Percentiles rank a stretch among this genome's conserved stretches.
Evolutionary conservation across 2,888 invertebrate genomes (phyloP).

Genomic region (Cerceris ruficornis): DNA sequence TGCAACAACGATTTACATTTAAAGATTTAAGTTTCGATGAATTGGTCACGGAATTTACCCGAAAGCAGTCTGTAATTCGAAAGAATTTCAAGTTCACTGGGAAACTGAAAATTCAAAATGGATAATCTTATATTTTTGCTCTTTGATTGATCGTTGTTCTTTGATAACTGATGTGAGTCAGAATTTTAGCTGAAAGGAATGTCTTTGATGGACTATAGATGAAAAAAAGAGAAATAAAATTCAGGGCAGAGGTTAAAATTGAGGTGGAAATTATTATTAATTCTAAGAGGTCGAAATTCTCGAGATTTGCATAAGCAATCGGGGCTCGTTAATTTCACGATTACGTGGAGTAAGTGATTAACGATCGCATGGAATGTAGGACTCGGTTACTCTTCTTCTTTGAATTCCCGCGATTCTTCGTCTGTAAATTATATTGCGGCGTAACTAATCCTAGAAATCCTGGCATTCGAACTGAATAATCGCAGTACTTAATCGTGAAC

Average conservation of each 20-base stretch:
- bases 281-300: neutral
- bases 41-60: too few species aligned
- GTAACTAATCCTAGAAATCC: conserved; percentile 31
- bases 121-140: too few species aligned
- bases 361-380: conserved; percentile 8
- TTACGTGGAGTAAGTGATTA: conserved; percentile 21
- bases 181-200: too few species aligned
- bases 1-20: neutral
- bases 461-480: conserved; percentile 12
- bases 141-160: too few species aligned
- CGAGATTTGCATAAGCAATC: neutral
- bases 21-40: too few species aligned
- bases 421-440: conserved; percentile 6
- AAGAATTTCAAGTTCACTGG: too few species aligned
- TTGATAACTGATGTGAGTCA: too few species aligned
- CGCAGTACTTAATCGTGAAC: conserved; percentile 10
- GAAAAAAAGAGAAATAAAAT: too few species aligned
- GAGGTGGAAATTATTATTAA: neutral
- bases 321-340: neutral
- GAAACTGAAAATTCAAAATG: too few species aligned
- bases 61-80: too few species aligned
- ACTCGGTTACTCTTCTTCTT: neutral
- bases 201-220: too few species aligned
- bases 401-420: neutral
- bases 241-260: neutral